Evolutionary conservation across 2,888 invertebrate species (phyloP).

Genomic region (Epistrophella euchroma): DNA sequence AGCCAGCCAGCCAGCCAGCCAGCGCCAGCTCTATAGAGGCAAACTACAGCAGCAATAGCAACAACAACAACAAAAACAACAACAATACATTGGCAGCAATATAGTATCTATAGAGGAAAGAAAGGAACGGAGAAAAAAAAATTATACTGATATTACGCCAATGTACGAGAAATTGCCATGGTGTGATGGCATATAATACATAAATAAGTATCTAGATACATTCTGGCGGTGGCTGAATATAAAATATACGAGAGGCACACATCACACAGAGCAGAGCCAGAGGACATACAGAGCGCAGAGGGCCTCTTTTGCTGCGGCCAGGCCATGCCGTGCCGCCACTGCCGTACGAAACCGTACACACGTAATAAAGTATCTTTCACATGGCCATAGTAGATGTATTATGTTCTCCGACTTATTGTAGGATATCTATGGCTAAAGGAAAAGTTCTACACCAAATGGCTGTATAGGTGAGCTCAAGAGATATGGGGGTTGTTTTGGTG

Average conservation of each 20-base stretch:
- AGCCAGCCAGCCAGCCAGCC: constrained; percentile 47
- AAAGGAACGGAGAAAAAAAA: constrained; percentile 68
- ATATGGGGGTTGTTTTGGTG: constrained; percentile 33
- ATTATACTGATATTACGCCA: constrained; percentile 58
- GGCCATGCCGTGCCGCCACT: constrained; percentile 26
- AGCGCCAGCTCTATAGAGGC: constrained; percentile 56
- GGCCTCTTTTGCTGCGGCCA: constrained; percentile 37
- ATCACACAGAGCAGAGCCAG: constrained; percentile 32
- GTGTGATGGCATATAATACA: constrained; percentile 76
- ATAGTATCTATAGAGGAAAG: constrained; percentile 51
- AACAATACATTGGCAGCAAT: constrained; percentile 35
- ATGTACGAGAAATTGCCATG: constrained; percentile 74
- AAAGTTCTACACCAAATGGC: constrained; percentile 64
- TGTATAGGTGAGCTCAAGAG: constrained; percentile 63
- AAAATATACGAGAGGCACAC: constrained; percentile 73
- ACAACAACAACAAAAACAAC: constrained; percentile 15
- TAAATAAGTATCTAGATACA: constrained; percentile 76
- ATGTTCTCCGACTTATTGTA: constrained; percentile 46
- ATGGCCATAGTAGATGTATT: constrained; percentile 65
- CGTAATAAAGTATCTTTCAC: constrained; percentile 76
- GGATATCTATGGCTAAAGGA: constrained; percentile 49
- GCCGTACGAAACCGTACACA: constrained; percentile 48
- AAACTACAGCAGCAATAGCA: constrained; percentile 62
- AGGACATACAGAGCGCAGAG: constrained; percentile 64
- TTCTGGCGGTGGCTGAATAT: constrained; percentile 75